phyloP scores from a whole-genome alignment of 2,113 vertebrate genomes.

The Acanthisitta chloris region DNA sequence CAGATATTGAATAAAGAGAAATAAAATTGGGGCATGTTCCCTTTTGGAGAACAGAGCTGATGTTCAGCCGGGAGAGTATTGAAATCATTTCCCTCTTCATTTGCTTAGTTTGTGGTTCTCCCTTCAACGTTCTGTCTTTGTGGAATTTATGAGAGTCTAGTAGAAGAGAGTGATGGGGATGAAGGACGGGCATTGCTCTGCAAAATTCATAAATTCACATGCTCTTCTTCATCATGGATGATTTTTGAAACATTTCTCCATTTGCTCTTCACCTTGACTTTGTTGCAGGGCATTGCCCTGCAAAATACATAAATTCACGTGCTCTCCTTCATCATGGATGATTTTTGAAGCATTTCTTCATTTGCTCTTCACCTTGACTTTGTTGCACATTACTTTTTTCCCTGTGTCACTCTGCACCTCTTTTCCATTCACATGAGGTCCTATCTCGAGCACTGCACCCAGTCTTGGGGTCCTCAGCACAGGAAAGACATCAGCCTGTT shows the following conservation, averaged over 20 bases:
- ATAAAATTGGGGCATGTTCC: not conserved
- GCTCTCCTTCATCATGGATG: fast-evolving
- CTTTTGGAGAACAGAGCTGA: not conserved
- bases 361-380: not conserved
- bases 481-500: not conserved
- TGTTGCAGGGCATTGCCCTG: fast-evolving
- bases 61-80: not conserved
- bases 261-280: not conserved
- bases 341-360: not conserved
- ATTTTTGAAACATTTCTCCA: not conserved
- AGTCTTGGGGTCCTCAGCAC: not conserved
- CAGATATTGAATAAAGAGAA: not conserved
- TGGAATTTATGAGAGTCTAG: not conserved
- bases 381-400: not conserved
- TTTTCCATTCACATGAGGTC: not conserved
- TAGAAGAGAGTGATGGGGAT: not conserved
- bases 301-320: not conserved
- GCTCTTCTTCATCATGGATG: fast-evolving
- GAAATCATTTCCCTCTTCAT: not conserved
- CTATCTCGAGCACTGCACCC: not conserved
- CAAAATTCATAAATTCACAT: not conserved
- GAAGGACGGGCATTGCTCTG: not conserved
- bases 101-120: not conserved
- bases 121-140: not conserved
- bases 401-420: not conserved